These are phyloP conservation scores for Propithecus deckenii DNA, from an alignment of 2,797 vertebrate genomes.

Conservation along the genomic window DNA sequence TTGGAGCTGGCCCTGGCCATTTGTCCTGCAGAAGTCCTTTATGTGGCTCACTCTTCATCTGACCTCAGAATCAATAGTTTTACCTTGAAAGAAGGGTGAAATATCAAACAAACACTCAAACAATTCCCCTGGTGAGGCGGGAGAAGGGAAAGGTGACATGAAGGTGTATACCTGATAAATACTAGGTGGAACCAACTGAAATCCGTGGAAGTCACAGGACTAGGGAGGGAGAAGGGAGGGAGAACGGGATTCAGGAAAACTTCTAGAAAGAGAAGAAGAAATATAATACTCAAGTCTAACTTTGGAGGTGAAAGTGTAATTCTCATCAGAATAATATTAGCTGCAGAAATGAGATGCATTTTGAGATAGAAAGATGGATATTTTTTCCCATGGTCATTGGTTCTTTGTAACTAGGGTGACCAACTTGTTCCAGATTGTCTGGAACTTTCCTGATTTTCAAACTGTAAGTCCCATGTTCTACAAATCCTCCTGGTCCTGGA, in stretches of 20 bases:
- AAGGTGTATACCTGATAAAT: not conserved
- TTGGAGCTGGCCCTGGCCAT: not conserved
- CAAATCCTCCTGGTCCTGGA: not conserved
- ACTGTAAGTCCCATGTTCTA: not conserved
- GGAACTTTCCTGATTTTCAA: not conserved
- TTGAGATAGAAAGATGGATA: not conserved
- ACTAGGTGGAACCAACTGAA: not conserved
- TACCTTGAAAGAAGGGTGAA: not conserved
- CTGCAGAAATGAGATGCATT: not conserved
- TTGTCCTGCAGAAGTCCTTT: not conserved
- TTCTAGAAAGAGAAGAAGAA: constrained; percentile 14
- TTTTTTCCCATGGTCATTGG: not conserved
- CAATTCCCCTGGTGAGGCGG: not conserved
- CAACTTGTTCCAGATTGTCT: not conserved
- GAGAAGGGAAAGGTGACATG: not conserved
- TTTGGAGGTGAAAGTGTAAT: not conserved
- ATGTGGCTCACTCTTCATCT: not conserved
- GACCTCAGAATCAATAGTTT: not conserved
- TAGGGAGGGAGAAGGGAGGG: not conserved
- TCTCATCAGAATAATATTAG: not conserved
- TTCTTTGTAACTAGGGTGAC: not conserved
- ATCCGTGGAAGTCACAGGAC: not conserved
- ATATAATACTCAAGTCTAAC: not conserved
- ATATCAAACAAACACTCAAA: not conserved
- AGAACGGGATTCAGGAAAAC: not conserved